Evolutionary conservation across 2,113 vertebrate species (phyloP), one percentile per base, ranked within the genome.

Genomic region (Procapra przewalskii): DNA sequence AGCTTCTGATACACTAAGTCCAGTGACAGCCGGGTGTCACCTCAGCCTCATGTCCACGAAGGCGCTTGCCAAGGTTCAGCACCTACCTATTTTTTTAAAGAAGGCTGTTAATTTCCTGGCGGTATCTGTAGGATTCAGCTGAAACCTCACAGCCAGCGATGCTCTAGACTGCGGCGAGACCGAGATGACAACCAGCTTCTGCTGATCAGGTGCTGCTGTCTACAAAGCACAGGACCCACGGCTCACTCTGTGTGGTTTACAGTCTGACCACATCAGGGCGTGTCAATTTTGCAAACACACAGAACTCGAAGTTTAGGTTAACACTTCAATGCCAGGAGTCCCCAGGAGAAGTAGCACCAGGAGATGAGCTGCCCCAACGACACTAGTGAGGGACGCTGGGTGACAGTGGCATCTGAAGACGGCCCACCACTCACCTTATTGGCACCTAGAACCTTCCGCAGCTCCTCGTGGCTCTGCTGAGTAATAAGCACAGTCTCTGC

Each of bases 121-220:
- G 1, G 99, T 98, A 64, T 99, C 99, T 50, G 98, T 97, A 48
- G 99, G 98, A 31, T 96, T 99, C 97, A 99, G 98, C 87, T 98
- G 98, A 80, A 99, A 99, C 54, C 81, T 98, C 0, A 99, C 99
- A 16, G 99, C 99, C 12, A 99, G 98, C 0, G 99, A 99, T 1
- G 99, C 99, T 98, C 99, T 99, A 91, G 99, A 99, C 86, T 99
- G 99, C 0, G 99, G 99, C 0, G 99, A 99, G 27, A 99, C 97
- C 0, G 99, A 99, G 88, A 99, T 98, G 71, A 99, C 99, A 92
- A 99, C 99, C 96, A 99, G 82, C 40, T 98, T 99, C 98, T 99
- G 99, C 83, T 99, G 98, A 0, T 5, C 60, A 0, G 98, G 97
- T 33, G 88, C 91, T 0, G 94, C 98, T 2, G 40, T 80, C 99